Conservation (phyloP, 2,797 vertebrate species). For the Takifugu ocellatus region DNA sequence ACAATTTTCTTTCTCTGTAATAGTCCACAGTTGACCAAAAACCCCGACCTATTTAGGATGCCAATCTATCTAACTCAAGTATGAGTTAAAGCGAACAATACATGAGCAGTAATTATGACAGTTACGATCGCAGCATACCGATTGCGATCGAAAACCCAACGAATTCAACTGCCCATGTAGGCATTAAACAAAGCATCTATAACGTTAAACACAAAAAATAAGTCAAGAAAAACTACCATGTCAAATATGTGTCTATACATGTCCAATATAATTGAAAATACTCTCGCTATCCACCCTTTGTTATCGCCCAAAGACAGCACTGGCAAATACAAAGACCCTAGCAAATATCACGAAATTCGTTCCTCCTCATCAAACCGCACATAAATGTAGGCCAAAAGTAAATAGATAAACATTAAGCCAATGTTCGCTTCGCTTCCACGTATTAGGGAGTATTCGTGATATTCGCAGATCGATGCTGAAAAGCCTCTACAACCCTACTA, state of each 20-base stretch:
- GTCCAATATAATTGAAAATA: conserved; percentile 30
- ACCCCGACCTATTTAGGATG: conserved; percentile 55
- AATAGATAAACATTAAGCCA: conserved; percentile 15
- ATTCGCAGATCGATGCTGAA: conserved; percentile 21
- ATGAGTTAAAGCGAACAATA: conserved; percentile 7
- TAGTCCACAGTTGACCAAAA: conserved; percentile 69
- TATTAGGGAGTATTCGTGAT: not conserved
- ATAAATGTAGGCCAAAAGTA: conserved; percentile 39
- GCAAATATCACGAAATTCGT: conserved; percentile 60
- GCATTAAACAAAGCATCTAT: conserved; percentile 22
- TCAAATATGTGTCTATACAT: conserved; percentile 4
- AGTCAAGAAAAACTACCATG: conserved; percentile 2
- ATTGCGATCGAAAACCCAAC: conserved; percentile 46
- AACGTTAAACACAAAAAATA: conserved; percentile 16
- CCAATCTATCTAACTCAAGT: conserved; percentile 14
- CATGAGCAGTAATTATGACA: conserved; percentile 3
- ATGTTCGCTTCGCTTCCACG: conserved; percentile 5
- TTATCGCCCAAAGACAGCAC: conserved; percentile 65
- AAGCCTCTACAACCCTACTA: conserved; percentile 66
- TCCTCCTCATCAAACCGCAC: conserved; percentile 48
- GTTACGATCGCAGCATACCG: conserved; percentile 27
- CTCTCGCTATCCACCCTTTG: conserved; percentile 62
- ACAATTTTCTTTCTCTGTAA: conserved; percentile 78
- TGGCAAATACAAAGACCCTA: conserved; percentile 75
- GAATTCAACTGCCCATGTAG: conserved; percentile 33